These are phyloP conservation scores for Stylophora pistillata DNA, from an alignment of 64 coral and sea anemone species.

Conservation along the genomic window DNA sequence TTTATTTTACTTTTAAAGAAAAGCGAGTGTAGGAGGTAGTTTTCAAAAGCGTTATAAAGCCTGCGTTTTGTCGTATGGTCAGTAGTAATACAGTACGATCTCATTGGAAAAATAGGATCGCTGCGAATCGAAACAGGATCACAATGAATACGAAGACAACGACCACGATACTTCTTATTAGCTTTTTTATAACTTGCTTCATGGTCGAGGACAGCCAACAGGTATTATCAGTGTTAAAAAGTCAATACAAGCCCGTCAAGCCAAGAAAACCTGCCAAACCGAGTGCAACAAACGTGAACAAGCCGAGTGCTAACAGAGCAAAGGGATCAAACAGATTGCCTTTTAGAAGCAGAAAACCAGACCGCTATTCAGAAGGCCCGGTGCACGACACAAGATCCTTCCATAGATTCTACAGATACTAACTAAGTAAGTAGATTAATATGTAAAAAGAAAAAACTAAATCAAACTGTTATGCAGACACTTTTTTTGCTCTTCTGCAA, in stretches of 20 bases:
- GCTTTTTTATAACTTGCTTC: neutral
- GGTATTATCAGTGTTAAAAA: neutral
- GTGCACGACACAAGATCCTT: neutral
- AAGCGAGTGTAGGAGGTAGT: constrained; percentile 7
- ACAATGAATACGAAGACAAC: neutral
- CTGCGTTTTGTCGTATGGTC: neutral
- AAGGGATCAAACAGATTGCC: neutral
- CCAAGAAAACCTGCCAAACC: neutral
- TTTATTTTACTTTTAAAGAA: neutral
- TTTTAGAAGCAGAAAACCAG: neutral
- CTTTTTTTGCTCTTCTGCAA: neutral
- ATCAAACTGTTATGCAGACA: neutral
- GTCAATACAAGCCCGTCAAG: neutral
- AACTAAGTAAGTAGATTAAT: neutral
- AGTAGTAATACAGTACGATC: neutral
- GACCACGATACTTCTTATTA: neutral
- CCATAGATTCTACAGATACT: neutral
- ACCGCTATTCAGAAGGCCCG: constrained; percentile 3
- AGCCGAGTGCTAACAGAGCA: neutral
- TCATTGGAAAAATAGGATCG: neutral
- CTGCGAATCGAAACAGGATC: neutral
- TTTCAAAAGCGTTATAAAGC: neutral
- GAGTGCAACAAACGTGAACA: too few species aligned
- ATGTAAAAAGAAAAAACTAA: neutral
- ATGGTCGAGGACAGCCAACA: neutral